These are phyloP conservation scores for Clarias gariepinus DNA, from an alignment of 2,113 vertebrate genomes.

Conservation along the genomic window DNA sequence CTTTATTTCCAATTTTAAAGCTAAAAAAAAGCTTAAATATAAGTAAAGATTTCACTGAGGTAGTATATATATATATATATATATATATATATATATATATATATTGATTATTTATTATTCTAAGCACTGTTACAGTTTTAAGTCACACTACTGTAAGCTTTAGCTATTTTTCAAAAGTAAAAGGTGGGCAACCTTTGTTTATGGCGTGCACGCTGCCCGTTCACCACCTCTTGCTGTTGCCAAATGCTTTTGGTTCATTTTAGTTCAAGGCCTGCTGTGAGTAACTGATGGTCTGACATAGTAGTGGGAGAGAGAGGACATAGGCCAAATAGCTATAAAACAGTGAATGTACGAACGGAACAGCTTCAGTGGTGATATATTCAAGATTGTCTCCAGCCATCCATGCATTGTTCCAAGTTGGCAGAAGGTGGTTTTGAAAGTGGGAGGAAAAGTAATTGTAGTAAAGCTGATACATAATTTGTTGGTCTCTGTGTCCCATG, in stretches of 20 bases:
- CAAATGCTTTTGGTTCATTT: constrained; percentile 51
- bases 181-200: constrained; percentile 33
- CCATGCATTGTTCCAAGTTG: neutral
- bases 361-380: neutral
- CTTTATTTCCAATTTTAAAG: too few relatives aligned
- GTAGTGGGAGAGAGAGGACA: constrained; percentile 11
- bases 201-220: constrained; percentile 19
- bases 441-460: constrained; percentile 18
- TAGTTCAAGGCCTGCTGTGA: constrained; percentile 30
- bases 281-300: constrained; percentile 41
- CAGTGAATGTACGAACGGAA: constrained; percentile 28
- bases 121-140: neutral
- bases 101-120: neutral
- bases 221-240: constrained; percentile 42
- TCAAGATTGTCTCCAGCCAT: constrained; percentile 17
- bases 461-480: constrained; percentile 35
- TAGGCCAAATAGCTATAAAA: constrained; percentile 39
- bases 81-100: neutral
- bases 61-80: neutral
- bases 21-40: neutral
- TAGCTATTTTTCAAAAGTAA: constrained; percentile 33
- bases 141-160: constrained; percentile 19
- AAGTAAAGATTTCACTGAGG: neutral
- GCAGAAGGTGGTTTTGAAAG: neutral
- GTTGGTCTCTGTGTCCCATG: neutral